Conservation (phyloP, 2,113 vertebrate species). For the Meleagris gallopavo region DNA sequence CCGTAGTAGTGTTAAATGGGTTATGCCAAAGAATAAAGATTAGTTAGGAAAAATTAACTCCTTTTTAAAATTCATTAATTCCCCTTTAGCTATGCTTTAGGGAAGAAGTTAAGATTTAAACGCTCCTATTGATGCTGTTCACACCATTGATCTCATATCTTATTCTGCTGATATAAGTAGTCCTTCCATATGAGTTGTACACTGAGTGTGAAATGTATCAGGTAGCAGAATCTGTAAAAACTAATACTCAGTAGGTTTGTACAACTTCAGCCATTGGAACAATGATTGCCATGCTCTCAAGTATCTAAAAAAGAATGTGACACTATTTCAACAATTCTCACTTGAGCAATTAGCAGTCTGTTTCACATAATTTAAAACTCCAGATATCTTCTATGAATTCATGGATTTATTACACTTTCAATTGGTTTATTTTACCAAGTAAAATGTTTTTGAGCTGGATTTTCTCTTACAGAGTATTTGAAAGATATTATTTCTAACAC, state of each 20-base stretch:
- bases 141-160: background rate
- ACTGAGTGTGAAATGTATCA: background rate
- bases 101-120: background rate
- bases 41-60: background rate
- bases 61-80: slow-evolving; percentile 11
- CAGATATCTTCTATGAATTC: background rate
- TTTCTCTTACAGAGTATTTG: background rate
- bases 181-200: background rate
- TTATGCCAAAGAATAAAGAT: background rate
- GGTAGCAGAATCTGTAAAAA: too few species aligned
- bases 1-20: background rate
- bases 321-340: background rate
- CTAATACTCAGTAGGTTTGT: too few species aligned
- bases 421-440: background rate
- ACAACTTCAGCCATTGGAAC: background rate
- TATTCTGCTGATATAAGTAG: background rate
- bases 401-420: background rate
- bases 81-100: background rate
- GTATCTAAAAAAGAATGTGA: background rate
- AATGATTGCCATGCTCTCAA: background rate
- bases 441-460: background rate
- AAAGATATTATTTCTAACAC: background rate
- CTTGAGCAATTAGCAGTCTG: background rate
- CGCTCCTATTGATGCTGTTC: background rate
- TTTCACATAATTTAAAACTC: background rate